Conservation (phyloP, 2,888 invertebrate genomes). For the Strigamia transsilvanica region DNA sequence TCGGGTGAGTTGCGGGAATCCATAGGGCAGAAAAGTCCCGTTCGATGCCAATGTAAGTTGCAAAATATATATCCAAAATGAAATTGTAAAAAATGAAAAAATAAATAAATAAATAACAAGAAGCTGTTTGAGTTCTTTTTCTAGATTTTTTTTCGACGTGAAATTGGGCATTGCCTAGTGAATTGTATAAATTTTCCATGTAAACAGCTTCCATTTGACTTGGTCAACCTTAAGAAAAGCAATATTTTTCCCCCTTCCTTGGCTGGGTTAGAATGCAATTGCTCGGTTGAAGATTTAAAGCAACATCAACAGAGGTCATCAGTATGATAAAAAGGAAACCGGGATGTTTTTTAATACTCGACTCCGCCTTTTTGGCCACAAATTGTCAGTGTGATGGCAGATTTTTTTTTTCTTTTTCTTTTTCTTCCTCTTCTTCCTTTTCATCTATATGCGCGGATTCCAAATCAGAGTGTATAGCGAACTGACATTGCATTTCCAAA, state of each 20-base stretch:
- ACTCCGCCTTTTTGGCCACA: constrained; percentile 10
- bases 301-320: constrained; percentile 38
- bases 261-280: constrained; percentile 18
- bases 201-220: constrained; percentile 27
- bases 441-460: constrained; percentile 3
- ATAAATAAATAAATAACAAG: neutral
- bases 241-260: constrained; percentile 10
- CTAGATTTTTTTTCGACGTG: neutral
- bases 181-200: constrained; percentile 23
- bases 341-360: constrained; percentile 32
- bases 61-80: neutral
- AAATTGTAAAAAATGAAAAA: constrained; percentile 6
- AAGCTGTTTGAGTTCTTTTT: neutral
- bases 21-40: constrained; percentile 12
- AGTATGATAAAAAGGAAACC: constrained; percentile 40
- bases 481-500: constrained; percentile 9
- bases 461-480: neutral
- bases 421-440: too few relatives aligned
- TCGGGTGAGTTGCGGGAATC: constrained; percentile 17
- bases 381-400: constrained; percentile 34
- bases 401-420: neutral
- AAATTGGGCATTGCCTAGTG: neutral
- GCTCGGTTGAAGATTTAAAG: constrained; percentile 32
- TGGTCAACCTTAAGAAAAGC: constrained; percentile 10
- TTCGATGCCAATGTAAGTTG: neutral